Evolutionary conservation across 1,140 invertebrate genomes (phyloP).

Genomic region (Apis cerana): DNA sequence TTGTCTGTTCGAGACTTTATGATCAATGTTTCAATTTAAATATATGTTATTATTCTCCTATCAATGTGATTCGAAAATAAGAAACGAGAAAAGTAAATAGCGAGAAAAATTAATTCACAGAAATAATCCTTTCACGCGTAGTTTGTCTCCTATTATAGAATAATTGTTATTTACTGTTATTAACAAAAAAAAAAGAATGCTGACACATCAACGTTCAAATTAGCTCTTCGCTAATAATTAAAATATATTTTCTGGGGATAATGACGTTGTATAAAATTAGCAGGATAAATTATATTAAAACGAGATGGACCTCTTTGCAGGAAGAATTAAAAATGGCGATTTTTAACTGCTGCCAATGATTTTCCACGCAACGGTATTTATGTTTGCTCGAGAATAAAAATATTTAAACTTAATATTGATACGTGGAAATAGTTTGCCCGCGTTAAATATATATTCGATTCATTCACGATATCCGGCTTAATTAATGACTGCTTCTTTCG

Average conservation of each 20-base stretch:
- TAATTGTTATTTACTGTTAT: conserved; percentile 32
- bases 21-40: too few species aligned
- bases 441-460: not conserved
- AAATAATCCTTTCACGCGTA: not conserved
- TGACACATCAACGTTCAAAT: conserved; percentile 13
- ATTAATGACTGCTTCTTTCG: not conserved
- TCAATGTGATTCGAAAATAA: not conserved
- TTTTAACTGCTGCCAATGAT: not conserved
- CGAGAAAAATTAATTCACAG: not conserved
- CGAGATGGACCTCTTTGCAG: not conserved
- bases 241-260: conserved; percentile 30
- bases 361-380: not conserved
- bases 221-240: conserved; percentile 28
- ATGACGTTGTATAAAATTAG: conserved; percentile 16
- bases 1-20: too few species aligned
- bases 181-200: not conserved
- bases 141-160: conserved; percentile 8
- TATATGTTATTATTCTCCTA: too few species aligned
- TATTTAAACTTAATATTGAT: conserved; percentile 18
- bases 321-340: not conserved
- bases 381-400: conserved; percentile 1
- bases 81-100: too few species aligned
- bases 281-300: conserved; percentile 38
- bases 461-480: not conserved
- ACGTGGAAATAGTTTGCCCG: not conserved